Base-by-base conservation (phyloP, 2,888 invertebrate genomes). In the Cephus pulcher region DNA sequence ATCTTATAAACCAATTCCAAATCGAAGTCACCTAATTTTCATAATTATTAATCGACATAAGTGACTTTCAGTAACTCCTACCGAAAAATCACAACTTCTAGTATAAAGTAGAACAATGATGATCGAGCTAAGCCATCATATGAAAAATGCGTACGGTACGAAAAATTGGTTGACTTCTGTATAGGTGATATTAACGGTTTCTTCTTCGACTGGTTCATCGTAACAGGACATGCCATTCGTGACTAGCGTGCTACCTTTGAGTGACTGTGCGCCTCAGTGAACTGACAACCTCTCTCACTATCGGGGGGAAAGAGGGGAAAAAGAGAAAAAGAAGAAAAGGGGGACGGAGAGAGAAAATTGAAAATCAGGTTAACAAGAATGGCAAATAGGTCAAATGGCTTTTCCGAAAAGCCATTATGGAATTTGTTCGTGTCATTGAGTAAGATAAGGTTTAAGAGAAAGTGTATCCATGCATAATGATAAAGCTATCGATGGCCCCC, bases 251-350 rank as follows among this genome's bases (percentile, higher is more conserved):
- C 23, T 56, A 56, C 56, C 56, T 56, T 23, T 23, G 56, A 56
- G 56, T 56, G 56, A 56, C 56, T 23, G 23, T 9, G 2, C 56
- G 56, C 23, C 9, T 23, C 56, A 56, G 70, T 76, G 69, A 74
- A 77, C 78, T 73, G 75, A 76, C 74, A 69, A 70, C 56, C 11
- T 68, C 40, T 30, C 37, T 76, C 35, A 35, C 12, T 35, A 12
- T 35, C 69, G 75, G 33, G 33, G 40, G 56, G 35, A 76, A 30
- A 69, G 35, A 34, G 34, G 69, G 35, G 73, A 34, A 34, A 34
- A 34, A 34, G 34, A 34, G 34, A 1, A 34, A 34, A 35, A 34
- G 76, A 23, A 37, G 73, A 74, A 30, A 40, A 68, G 76, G 77
- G 34, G 73, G 70, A 23, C 2, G 15, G 11, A 9, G 23, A 11